These are phyloP conservation scores for Cotesia vestalis DNA, from an alignment of 1,140 invertebrate species.

Conservation along the genomic window DNA sequence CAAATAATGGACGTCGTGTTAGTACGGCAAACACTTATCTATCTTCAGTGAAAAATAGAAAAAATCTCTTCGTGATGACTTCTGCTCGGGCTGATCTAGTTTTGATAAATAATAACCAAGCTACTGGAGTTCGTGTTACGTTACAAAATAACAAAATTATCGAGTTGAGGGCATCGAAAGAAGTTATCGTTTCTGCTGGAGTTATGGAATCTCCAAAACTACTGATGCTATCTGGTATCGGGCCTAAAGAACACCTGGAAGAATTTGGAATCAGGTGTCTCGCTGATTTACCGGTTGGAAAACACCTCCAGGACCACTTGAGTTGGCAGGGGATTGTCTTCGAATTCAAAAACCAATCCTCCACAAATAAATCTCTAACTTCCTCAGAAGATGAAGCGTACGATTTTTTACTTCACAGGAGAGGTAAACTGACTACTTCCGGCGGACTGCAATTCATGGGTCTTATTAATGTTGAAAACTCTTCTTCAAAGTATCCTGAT, in stretches of 20 bases:
- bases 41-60: conserved; percentile 66
- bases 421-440: conserved; percentile 39
- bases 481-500: conserved; percentile 52
- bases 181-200: conserved; percentile 82
- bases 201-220: conserved; percentile 83
- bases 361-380: not conserved
- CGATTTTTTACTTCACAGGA: conserved; percentile 49
- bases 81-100: conserved; percentile 66
- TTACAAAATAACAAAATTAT: conserved; percentile 56
- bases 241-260: conserved; percentile 74
- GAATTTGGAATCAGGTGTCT: conserved; percentile 68
- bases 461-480: conserved; percentile 51
- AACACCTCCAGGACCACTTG: conserved; percentile 75
- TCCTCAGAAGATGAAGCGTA: conserved; percentile 44
- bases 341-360: conserved; percentile 13
- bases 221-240: conserved; percentile 90
- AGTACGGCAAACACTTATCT: conserved; percentile 74
- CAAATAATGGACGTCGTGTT: conserved; percentile 69
- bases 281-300: conserved; percentile 70
- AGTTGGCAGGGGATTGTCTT: conserved; percentile 52
- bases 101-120: conserved; percentile 60
- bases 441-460: conserved; percentile 44
- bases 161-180: conserved; percentile 66
- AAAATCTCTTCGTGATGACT: conserved; percentile 76
- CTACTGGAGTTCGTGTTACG: conserved; percentile 44